Base-by-base conservation (phyloP, 1,140 invertebrate genomes). In the Drosophila pruinosa region DNA sequence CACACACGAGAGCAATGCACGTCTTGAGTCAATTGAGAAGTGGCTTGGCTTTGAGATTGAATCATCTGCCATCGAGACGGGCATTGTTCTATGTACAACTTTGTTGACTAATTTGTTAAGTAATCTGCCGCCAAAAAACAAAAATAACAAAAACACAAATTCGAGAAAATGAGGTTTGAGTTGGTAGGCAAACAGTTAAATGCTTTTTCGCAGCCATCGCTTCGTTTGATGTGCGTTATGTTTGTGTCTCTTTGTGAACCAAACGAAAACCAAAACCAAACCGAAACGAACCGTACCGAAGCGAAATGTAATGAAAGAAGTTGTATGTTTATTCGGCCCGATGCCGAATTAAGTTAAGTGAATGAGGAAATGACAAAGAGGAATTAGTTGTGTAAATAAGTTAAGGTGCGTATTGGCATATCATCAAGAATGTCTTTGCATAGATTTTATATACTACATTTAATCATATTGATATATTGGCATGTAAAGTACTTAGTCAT, bases 101-200 rank as follows among this genome's bases (percentile, higher is more conserved):
- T 88, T 88, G 82, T 88, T 88, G 79, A 88, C 83, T 88, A 88
- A 89, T 88, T 88, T 89, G 71, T 88, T 88, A 88, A 88, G 82
- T 82, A 89, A 86, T 82, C 67, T 58, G 68, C 83, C 71, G 72
- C 78, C 74, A 82, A 81, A 77, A 28, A 56, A 21, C 22, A 63
- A 31, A 58, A 59, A 63, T 80, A 77, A 28, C 21, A 50, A 31
- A 58, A 63, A 75, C 50, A 68, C 39, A 52, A 12, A 65, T 75
- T 73, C 57, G 71, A 71, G 62, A 72, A 78, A 65, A 67, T 50
- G 68, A 67, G 68, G 54, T 76, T 85, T 63, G 45, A 70, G 38
- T 50, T 61, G 62, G 26, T 54, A 52, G 38, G 45, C 65, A 88
- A 86, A 88, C 82, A 88, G 61, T 78, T 78, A 65, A 88, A 81